Percentiles rank a stretch among this genome's conserved stretches.
Evolutionary conservation across 2,113 vertebrate species (phyloP).

Genomic region (Mystacornis crossleyi): DNA sequence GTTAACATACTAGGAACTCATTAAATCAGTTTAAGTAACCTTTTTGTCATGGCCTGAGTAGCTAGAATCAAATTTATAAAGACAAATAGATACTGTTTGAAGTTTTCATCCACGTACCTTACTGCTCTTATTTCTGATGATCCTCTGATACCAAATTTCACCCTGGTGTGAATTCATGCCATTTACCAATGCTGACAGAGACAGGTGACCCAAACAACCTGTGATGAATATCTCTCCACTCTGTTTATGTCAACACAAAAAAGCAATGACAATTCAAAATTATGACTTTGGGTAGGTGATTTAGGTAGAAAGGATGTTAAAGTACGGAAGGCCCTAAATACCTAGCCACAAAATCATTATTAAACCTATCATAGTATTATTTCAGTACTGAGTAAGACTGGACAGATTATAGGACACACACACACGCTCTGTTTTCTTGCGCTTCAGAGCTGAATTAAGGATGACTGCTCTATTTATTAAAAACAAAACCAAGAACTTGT

Average conservation of each 20-base stretch:
- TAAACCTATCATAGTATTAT: not conserved
- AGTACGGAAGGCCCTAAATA: not conserved
- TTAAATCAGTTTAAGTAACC: not conserved
- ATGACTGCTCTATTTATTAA: not conserved
- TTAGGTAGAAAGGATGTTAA: not conserved
- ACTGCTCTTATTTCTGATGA: not conserved
- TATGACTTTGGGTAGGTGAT: not conserved
- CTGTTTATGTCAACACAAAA: not conserved
- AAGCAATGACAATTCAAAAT: not conserved
- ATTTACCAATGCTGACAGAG: not conserved
- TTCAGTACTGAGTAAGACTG: not conserved
- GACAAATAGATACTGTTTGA: not conserved
- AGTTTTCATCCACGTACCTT: not conserved
- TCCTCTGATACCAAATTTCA: not conserved
- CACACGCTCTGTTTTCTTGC: not conserved
- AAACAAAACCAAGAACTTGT: not conserved
- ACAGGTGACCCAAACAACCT: not conserved
- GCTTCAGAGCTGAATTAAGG: not conserved
- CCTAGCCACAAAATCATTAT: not conserved
- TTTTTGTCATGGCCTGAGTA: not conserved
- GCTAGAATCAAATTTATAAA: not conserved
- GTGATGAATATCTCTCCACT: not conserved
- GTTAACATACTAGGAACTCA: not conserved
- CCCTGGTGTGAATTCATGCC: not conserved
- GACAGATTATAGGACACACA: not conserved